Evolutionary conservation across 2,888 invertebrate species (phyloP), one percentile per base, ranked within the genome.

Genomic region (Drosophila tripunctata): DNA sequence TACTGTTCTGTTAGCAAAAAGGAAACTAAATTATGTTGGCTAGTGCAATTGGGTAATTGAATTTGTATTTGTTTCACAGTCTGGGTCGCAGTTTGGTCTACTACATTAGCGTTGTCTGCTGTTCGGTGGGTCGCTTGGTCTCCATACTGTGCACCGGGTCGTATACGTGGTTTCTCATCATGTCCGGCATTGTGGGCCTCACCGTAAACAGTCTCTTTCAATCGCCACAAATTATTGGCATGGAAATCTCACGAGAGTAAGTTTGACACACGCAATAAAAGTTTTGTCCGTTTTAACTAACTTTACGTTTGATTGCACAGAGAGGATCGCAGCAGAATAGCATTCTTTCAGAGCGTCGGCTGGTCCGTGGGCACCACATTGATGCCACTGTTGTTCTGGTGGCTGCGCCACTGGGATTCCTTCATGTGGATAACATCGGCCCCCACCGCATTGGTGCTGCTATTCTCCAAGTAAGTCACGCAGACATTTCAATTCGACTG

Each of bases 171-270:
- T 93, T 93, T 73, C 78, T 92, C 52, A 78, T 91, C 47, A 89
- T 91, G 55, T 88, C 90, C 44, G 82, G 92, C 43, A 67, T 93
- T 15, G 92, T 92, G n/a, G 91, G 91, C 56, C 75, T 93, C 22
- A 89, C 92, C 30, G 90, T 92, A 6, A 92, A 92, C 62, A 90
- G 92, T 44, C 89, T 92, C 12, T 92, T 92, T 72, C 92, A 92
- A 81, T 90, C 92, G 50, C 92, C 93, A 8, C 88, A 93, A 63
- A 91, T 93, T 64, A 91, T 93, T 64, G 92, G 92, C 61, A 93
- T 93, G 92, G 93, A 93, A 90, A 92, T 93, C 77, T 92, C 92
- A 2, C 90, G 91, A 75, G 91, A 91, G 91, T 91, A 89, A 91
- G 91, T 89, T 66, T 58, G 57, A 62, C 56, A 47, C 50, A 52